Base-by-base conservation (phyloP, 2,797 vertebrate genomes). In the Nothura maculosa region DNA sequence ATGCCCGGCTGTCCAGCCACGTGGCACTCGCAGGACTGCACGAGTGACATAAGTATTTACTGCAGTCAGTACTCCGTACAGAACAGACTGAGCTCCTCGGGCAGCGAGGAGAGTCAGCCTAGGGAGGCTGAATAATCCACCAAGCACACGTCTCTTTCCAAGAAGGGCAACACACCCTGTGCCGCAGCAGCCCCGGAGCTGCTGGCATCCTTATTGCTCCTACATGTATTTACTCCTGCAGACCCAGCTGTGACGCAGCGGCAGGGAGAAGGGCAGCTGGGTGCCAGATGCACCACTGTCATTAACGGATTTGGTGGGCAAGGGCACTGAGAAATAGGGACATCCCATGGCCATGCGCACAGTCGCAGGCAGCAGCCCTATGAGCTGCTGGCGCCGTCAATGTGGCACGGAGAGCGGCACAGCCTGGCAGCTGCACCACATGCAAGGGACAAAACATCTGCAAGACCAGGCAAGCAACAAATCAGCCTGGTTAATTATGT, bases 401-500 rank as follows among this genome's bases (percentile, higher is more conserved):
- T 34, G 7, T 2, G 64, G 85, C 69, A 43, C 22, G 24, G 64
- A 84, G 69, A 81, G 63, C 47, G 50, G n/a, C 45, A 19, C 30
- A 34, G 8, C 1, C 52, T 18, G 9, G 52, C 52, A 66, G 13
- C 1, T 0, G 43, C n/a, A 0, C 5, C 52, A 52, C 10, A 43
- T 8, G 27, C 17, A 69, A 45, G 81, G 60, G 24, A 58, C 30
- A 60, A 62, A 85, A 73, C 85, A 87, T 77, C 87, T 93, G 90
- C 11, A 6, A 60, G 61, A 69, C 73, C 75, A 79, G 73, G 73
- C 57, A 28, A 78, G 13, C 42, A 74, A 81, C 68, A 47, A 94
- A 96, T 88, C 78, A 93, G 72, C 70, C 55, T 25, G 16, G 58
- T 38, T 77, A 89, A 93, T 91, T 73, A 69, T 85, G 60, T 67